These are phyloP conservation scores for Plodia interpunctella DNA, from an alignment of 1,140 invertebrate genomes.

Conservation along the genomic window DNA sequence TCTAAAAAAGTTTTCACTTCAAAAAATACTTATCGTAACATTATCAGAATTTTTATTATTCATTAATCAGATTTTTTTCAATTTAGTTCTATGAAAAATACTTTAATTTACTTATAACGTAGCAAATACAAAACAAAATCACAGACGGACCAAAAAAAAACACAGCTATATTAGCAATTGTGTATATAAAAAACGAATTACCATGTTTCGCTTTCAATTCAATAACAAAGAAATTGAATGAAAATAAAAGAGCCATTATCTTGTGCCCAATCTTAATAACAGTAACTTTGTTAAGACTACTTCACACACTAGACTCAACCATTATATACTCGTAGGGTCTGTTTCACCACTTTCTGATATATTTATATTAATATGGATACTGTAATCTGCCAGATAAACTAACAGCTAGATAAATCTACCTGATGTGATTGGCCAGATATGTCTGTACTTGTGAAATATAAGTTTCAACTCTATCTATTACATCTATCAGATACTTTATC, in stretches of 20 bases:
- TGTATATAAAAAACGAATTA: neutral
- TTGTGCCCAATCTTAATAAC: constrained; percentile 6
- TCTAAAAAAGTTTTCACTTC: no score
- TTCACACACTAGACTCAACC: neutral
- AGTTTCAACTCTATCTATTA: no score
- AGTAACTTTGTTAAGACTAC: neutral
- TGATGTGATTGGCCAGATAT: no score
- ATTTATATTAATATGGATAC: no score
- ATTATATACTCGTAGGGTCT: no score
- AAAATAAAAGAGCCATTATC: constrained; percentile 8
- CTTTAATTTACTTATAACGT: neutral
- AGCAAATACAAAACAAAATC: neutral
- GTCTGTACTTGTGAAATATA: no score
- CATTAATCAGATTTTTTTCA: neutral
- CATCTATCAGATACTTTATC: no score
- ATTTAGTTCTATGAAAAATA: neutral
- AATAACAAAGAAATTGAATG: constrained; percentile 10
- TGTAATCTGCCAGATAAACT: no score
- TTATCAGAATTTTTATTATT: no score
- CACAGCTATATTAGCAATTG: neutral
- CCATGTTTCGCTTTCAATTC: constrained; percentile 6
- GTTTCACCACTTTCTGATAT: no score
- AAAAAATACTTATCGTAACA: no score
- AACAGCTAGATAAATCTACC: no score
- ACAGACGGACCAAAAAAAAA: neutral